Evolutionary conservation across 2,888 invertebrate genomes (phyloP).

Genomic region (Lumbricus terrestris): DNA sequence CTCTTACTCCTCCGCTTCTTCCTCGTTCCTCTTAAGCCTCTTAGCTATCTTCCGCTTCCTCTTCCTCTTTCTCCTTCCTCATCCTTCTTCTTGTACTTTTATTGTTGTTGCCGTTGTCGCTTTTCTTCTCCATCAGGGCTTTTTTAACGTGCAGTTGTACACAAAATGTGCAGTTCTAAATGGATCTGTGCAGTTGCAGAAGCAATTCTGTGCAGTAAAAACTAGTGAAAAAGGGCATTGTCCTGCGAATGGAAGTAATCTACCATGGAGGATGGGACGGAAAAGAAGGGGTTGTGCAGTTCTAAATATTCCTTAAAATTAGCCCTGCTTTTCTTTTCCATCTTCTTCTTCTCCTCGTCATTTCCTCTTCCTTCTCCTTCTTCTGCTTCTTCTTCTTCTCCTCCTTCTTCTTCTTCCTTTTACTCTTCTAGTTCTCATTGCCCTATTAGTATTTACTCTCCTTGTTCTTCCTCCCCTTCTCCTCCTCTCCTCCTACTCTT

Average conservation of each 20-base stretch:
- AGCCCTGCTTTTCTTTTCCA: background rate
- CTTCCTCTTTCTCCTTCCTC: background rate
- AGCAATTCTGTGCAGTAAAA: too few species aligned
- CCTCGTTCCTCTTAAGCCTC: background rate
- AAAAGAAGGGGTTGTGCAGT: too few species aligned
- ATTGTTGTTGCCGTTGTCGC: background rate
- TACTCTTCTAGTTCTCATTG: background rate
- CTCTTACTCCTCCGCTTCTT: background rate
- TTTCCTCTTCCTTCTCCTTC: background rate
- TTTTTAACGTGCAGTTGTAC: too few species aligned
- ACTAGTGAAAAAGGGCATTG: too few species aligned
- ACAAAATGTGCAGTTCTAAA: too few species aligned
- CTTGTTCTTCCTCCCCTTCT: background rate
- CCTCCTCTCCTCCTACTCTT: background rate
- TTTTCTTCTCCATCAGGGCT: background rate
- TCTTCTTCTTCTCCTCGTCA: background rate
- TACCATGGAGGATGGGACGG: too few species aligned
- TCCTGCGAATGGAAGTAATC: too few species aligned
- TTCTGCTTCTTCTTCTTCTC: background rate
- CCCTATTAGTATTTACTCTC: background rate
- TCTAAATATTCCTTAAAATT: too few species aligned
- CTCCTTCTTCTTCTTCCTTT: background rate
- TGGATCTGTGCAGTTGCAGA: too few species aligned
- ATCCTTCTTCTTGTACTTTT: background rate
- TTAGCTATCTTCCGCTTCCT: background rate